Evolutionary conservation across 2,113 vertebrate genomes (phyloP), one percentile per base, ranked within the genome.

Genomic region (Perca fluviatilis): DNA sequence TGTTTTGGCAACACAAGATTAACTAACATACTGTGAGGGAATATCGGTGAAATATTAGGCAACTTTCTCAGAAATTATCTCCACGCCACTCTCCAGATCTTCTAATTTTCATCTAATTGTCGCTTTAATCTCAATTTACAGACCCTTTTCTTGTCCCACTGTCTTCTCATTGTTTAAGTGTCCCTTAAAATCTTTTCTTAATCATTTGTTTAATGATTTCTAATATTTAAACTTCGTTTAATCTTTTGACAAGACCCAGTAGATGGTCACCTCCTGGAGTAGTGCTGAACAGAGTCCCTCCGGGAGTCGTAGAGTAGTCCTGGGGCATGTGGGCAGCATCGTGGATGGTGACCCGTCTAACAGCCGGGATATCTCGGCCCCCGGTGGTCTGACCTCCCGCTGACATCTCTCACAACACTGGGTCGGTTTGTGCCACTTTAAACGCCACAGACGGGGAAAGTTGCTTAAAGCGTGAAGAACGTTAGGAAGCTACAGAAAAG

Each of bases 261-360:
- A 4, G 10, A 5, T 19, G 14, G 6, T 83, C 83, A 98, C 97
- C 97, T 96, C 97, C 97, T 2, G 97, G 97, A 36, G 97, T 97
- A 64, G 97, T 98, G 94, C 97, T 97, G 94, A 98, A 98, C 82
- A 98, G 89, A 19, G 97, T 98, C 56, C 97, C 97, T 14, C 97
- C 97, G 0, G 97, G 97, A 0, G 97, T 98, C 49, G 95, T 97
- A 91, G 96, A 97, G 95, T 97, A 98, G 57, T 97, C 96, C 54
- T 95, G 96, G 21, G 97, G 97, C 89, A 98, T 94, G 80, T 96
- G 96, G 43, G 95, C 95, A 8, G 96, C 93, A 73, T 97, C 97
- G 91, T 94, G 91, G 25, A 98, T 91, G 40, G 86, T 88, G 74
- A 97, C 92, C 75, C 96, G 89, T 72, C 96, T 94, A 57, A 96